Evolutionary conservation across 2,888 invertebrate genomes (phyloP).

Genomic region (Philopedon plagiatum): DNA sequence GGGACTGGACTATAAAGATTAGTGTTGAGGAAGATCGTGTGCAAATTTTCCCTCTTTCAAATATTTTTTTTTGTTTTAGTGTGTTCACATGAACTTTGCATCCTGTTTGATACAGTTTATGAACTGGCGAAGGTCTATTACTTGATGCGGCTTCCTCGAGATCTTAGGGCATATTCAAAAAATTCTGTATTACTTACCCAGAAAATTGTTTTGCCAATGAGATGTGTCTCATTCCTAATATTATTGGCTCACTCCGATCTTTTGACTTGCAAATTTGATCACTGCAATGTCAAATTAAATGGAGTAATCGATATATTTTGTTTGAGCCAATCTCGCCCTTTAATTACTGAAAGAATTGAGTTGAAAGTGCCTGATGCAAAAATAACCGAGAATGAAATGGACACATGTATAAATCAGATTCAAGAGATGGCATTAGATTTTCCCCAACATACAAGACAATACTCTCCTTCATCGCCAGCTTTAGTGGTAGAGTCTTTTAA

Average conservation of each 20-base stretch:
- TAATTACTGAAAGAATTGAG: neutral
- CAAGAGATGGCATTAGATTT: slow-evolving; percentile 52
- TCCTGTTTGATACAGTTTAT: slow-evolving; percentile 57
- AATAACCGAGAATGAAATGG: slow-evolving; percentile 34
- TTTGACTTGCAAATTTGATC: slow-evolving; percentile 56
- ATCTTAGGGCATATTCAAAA: slow-evolving; percentile 58
- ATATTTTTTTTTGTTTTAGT: slow-evolving; percentile 42
- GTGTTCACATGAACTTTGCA: slow-evolving; percentile 45
- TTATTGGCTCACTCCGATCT: slow-evolving; percentile 62
- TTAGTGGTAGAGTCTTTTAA: slow-evolving; percentile 53
- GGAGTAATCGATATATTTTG: slow-evolving; percentile 59
- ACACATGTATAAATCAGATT: slow-evolving; percentile 33
- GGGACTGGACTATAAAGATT: no score
- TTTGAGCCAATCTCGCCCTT: slow-evolving; percentile 40
- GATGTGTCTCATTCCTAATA: slow-evolving; percentile 57
- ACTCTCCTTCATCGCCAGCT: slow-evolving; percentile 55
- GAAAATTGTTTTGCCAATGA: slow-evolving; percentile 60
- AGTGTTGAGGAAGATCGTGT: neutral
- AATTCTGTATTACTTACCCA: slow-evolving; percentile 59
- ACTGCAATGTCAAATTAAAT: slow-evolving; percentile 60
- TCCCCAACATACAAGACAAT: slow-evolving; percentile 47
- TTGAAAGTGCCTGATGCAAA: neutral
- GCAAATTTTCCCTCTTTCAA: neutral
- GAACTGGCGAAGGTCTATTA: slow-evolving; percentile 56
- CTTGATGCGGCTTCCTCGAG: slow-evolving; percentile 59